These are phyloP conservation scores for Heteromurus nitidus DNA, from an alignment of 2,888 invertebrate genomes.

Conservation along the genomic window DNA sequence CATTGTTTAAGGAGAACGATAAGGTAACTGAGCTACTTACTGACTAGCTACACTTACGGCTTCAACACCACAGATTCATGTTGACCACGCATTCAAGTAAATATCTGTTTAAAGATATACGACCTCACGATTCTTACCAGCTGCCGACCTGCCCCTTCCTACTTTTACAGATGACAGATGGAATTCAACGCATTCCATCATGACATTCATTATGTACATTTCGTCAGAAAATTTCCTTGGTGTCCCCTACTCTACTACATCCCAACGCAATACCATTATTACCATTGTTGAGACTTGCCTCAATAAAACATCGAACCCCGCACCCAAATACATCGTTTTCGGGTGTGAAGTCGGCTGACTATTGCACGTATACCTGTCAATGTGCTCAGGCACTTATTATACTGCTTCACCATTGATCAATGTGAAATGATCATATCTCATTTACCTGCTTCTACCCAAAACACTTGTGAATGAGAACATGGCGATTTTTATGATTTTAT, in stretches of 20 bases:
- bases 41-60: conserved; percentile 35
- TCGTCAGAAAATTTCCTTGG: not conserved
- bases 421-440: not conserved
- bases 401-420: no score
- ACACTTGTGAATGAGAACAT: not conserved
- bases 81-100: conserved; percentile 6
- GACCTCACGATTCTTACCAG: conserved; percentile 38
- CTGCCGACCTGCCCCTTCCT: conserved; percentile 56
- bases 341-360: no score
- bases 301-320: not conserved
- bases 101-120: conserved; percentile 30
- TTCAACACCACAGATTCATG: not conserved
- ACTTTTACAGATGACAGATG: conserved; percentile 27
- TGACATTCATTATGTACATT: conserved; percentile 20
- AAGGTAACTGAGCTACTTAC: no score
- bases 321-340: not conserved
- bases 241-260: not conserved
- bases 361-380: no score
- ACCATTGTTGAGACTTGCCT: not conserved
- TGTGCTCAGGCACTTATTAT: no score
- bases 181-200: conserved; percentile 48
- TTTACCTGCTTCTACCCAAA: conserved; percentile 4
- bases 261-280: not conserved
- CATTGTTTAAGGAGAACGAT: conserved; percentile 28
- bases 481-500: conserved; percentile 17